Evolutionary conservation across 2,888 invertebrate genomes (phyloP), one percentile per base, ranked within the genome.

Genomic region (Agriopis leucophaearia): DNA sequence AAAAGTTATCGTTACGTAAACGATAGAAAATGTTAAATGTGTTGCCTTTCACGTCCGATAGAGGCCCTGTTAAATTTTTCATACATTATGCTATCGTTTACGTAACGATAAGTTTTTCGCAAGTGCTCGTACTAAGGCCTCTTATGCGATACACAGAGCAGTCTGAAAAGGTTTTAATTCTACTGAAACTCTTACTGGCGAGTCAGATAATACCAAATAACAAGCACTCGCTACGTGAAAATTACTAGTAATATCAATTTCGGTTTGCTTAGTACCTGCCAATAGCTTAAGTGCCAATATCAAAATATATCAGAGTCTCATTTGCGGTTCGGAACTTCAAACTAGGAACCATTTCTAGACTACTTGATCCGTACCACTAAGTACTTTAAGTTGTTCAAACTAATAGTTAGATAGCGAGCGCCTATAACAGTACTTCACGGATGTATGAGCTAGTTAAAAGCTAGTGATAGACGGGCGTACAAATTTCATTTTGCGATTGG

Each of bases 341-440:
- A 57, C 61, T 57, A 57, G 45, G 35, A 47, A 57, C 50, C 57
- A 45, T 48, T 61, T 56, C 60, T 52, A 62, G 40, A 47, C 36
- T 66, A 44, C 48, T 61, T 57, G 61, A 66, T 57, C 50, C 56
- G 44, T 62, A 57, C 61, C 51, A 47, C 57, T 12, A 44, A 45
- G 66, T 57, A 51, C 36, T 47, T 9, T 55, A 52, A 66, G 56
- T 47, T 57, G 52, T 67, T 63, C 48, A 63, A 67, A 62, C 44
- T 61, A 27, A 18, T 57, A 38, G 47, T 57, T 48, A 59, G 58
- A 59, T 40, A 48, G 45, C 27, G 36, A 42, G 54, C 16, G 40
- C 44, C 57, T 57, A 56, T 44, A 36, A 5, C 45, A 18, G 10
- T 66, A 35, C 60, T 60, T 55, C 16, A 48, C 44, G 47, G 48